Evolutionary conservation across 2,888 invertebrate species (phyloP).

Genomic region (Protodeltote pygarga): DNA sequence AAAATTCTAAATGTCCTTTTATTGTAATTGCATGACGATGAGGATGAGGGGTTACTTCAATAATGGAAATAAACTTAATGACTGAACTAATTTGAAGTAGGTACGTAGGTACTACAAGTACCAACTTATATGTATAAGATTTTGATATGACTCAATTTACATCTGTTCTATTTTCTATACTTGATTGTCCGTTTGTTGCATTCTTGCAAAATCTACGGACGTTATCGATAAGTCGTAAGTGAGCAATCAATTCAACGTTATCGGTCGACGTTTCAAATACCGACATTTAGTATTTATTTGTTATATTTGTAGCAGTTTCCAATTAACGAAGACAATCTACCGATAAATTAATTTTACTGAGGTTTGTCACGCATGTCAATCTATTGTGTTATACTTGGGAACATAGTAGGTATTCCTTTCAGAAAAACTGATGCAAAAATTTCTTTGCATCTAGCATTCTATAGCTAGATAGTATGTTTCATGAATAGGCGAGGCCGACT

Average conservation of each 20-base stretch:
- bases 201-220: slow-evolving; percentile 39
- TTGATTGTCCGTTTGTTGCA: slow-evolving; percentile 25
- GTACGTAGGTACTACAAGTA: background rate
- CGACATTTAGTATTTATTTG: slow-evolving; percentile 25
- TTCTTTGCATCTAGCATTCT: slow-evolving; percentile 26
- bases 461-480: no score
- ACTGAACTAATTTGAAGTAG: slow-evolving; percentile 1
- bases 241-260: slow-evolving; percentile 51
- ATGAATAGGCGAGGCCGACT: slow-evolving; percentile 54
- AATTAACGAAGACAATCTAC: slow-evolving; percentile 21
- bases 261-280: slow-evolving; percentile 48
- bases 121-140: background rate
- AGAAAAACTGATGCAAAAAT: slow-evolving; percentile 25
- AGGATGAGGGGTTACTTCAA: no score
- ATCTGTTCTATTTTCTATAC: slow-evolving; percentile 6
- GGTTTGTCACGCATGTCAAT: slow-evolving; percentile 17
- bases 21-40: no score
- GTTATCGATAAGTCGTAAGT: slow-evolving; percentile 51
- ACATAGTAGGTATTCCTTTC: slow-evolving; percentile 33
- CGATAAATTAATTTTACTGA: slow-evolving; percentile 23
- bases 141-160: slow-evolving; percentile 15
- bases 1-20: no score
- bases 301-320: slow-evolving; percentile 15
- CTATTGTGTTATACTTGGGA: slow-evolving; percentile 24
- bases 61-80: slow-evolving; percentile 4